Base-by-base conservation (phyloP, 1,140 invertebrate genomes). In the Anoplolepis gracilipes region DNA sequence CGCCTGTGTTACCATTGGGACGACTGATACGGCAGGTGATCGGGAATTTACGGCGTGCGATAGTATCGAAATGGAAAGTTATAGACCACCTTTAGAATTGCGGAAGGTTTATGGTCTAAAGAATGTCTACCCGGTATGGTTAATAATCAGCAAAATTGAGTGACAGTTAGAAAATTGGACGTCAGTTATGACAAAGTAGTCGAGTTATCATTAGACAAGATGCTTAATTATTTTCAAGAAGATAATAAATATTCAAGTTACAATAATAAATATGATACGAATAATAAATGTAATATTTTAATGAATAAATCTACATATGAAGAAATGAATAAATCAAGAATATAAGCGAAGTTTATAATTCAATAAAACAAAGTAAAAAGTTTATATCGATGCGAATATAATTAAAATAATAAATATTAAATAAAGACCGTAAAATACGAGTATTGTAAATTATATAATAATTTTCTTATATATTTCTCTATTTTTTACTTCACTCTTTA, bases 51-150 rank as follows among this genome's bases (percentile, higher is more conserved):
- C 61, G 76, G 2, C 28, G 76, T 30, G 61, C 76, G 76, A 78
- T 78, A 65, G 8, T 53, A 78, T 78, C 76, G 76, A 78, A 78
- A 78, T 53, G 76, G 61, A 78, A 78, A 78, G 76, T 78, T 53
- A 78, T 65, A 67, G 76, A 1, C 13, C n/a, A 30, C 16, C 39
- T 36, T 65, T 65, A 65, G 76, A 33, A 65, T 36, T 49, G 42
- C 8, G 42, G 30, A 67, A 67, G n/a, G 30, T 78, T 53, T 67
- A 78, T 25, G 19, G n/a, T 53, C 30, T 67, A 53, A 30, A 28
- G 19, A 57, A 11, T 22, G 22, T 46, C 11, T 39, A 22, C 5
- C 64, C 2, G 28, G 39, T 46, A 19, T n/a, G 25, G 4, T 6
- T 22, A 61, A 28, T 46, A 36, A 78, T 78, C 42, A 30, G 42